Evolutionary conservation across 2,888 invertebrate genomes (phyloP), one percentile per base, ranked within the genome.

Genomic region (Actias luna): DNA sequence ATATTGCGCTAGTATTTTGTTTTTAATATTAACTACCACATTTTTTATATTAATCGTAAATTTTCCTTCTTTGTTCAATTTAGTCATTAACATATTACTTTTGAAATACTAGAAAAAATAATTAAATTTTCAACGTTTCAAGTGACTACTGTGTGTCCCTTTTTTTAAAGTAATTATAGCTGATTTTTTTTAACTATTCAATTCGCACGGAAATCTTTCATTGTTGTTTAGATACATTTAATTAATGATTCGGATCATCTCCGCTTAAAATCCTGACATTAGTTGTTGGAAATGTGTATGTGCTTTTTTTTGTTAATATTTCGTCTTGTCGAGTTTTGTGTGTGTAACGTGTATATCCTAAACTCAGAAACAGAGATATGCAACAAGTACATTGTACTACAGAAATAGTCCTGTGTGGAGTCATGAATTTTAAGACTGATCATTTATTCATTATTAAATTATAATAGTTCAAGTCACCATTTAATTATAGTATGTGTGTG

Each of bases 381-480:
- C 63, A 71, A 77, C 74, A 72, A 71, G 67, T 72, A 76, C 74
- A 80, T 80, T 78, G 74, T 78, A 80, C 81, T 75, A 79, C 80
- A 79, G 78, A 77, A 74, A 82, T 79, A 83, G 81, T 79, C 80
- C 76, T 79, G 79, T 82, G 83, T 74, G 79, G 78, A 83, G 76
- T 81, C 84, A 81, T 79, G 80, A 80, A 83, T 87, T 85, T 88
- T 85, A 92, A 92, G 92, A 92, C 92, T 92, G 92, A 92, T 91
- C 90, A 88, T 88, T 90, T 88, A 85, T 86, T 88, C 91, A 89
- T 90, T 88, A 78, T 85, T 89, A 89, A 89, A 89, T 90, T 90
- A 87, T 76, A 85, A 87, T 89, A 89, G 89, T 84, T 88, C 78
- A 80, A 87, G 82, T 86, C 88, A 89, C 85, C 83, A 80, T 87